Evolutionary conservation across 2,113 vertebrate species (phyloP), one percentile per base, ranked within the genome.

Genomic region (Dipodomys ordii): DNA sequence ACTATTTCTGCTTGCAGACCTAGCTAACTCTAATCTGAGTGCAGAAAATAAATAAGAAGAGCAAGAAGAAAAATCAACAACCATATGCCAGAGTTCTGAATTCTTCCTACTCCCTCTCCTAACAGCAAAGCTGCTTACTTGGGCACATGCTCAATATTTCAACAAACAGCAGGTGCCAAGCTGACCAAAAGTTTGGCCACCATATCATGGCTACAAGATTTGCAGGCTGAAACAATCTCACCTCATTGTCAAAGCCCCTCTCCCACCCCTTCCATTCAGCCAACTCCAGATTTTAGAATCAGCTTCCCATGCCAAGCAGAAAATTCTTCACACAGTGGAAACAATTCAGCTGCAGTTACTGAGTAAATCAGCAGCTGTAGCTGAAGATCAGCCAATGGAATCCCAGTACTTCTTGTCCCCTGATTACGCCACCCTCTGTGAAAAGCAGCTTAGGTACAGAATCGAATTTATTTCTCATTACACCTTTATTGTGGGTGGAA

Each of bases 91-190:
- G 25, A 8, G 22, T 60, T 91, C 84, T 91, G 74, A 64, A 60
- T 74, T 91, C 84, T 53, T 62, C 68, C 32, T 84, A 19, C 5
- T 32, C 16, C 28, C 84, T 90, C 57, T 57, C 64, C 64, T 68
- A 77, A 89, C 18, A 93, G 18, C 44, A 30, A 92, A 92, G 35
- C 57, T 94, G 79, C 53, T 57, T 57, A 13, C 57, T 16, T 32
- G 1, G 16, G 60, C 71, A 91, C 62, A 22, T 86, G 76, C 49
- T 86, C 87, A 79, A 4, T 25, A 91, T 83, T 44, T n/a, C 16
- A 60, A 73, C 57, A 39, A 92, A 94, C 80, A 92, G 92, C 49
- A 64, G 92, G 79, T 91, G 65, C 73, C 49, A 68, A 87, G 77
- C n/a, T 76, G 90, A 85, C 80, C 92, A 85, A 93, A 88, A 74